Percentiles rank a stretch among this genome's conserved stretches.
Conservation (phyloP, 2,797 vertebrate species). For the Parauchenoglanis ngamensis region DNA sequence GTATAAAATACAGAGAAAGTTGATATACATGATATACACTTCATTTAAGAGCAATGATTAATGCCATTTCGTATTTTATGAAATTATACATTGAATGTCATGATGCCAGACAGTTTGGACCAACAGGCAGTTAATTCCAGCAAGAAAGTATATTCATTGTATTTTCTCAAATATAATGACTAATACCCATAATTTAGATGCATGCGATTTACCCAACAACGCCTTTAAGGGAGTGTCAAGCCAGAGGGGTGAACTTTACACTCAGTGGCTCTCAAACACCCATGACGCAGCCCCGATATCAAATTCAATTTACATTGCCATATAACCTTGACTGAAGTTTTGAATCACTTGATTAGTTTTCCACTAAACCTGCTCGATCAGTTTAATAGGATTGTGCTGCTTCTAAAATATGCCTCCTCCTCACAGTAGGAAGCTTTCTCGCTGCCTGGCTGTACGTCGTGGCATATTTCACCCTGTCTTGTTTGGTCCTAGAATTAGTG, state of each 20-base stretch:
- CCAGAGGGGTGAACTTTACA: constrained; percentile 64
- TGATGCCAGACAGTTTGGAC: background rate
- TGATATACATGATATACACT: background rate
- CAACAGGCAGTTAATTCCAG: background rate
- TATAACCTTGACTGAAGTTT: constrained; percentile 74
- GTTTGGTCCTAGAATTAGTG: constrained; percentile 31
- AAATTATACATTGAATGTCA: constrained; percentile 9
- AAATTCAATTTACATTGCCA: constrained; percentile 73
- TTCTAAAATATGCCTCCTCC: constrained; percentile 55
- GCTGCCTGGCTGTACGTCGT: constrained; percentile 28
- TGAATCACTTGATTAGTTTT: constrained; percentile 73
- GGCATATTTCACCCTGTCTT: constrained; percentile 38
- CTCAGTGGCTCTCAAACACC: constrained; percentile 64
- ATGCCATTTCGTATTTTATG: background rate
- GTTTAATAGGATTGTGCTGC: constrained; percentile 66
- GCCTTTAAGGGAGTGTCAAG: constrained; percentile 35
- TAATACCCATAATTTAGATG: constrained; percentile 17
- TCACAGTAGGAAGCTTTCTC: constrained; percentile 27
- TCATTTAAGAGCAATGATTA: background rate
- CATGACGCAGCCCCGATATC: constrained; percentile 62
- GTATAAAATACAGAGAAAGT: background rate
- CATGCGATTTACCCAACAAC: constrained; percentile 24
- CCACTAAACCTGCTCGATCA: constrained; percentile 66
- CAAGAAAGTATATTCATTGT: background rate
- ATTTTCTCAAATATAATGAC: background rate